Evolutionary conservation across 2,797 vertebrate genomes (phyloP), one percentile per base, ranked within the genome.

Genomic region (Scarus forsteni): DNA sequence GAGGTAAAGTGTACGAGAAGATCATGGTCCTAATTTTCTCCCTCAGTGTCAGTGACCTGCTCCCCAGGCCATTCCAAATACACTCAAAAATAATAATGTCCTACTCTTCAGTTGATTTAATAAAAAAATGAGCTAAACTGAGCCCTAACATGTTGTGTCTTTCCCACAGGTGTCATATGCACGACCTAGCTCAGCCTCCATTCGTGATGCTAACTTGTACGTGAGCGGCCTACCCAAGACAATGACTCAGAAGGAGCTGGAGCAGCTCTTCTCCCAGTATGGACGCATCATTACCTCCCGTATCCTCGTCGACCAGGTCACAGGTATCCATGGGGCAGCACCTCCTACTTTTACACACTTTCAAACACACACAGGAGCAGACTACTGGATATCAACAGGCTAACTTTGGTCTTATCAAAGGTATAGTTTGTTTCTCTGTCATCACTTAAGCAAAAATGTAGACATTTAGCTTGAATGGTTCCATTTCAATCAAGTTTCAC

Each of bases 231-330:
- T 99, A 91, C 98, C 98, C 70, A 99, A 99, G 94, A 98, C 97
- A 59, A 99, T 99, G 98, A 98, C 97, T 91, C 98, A 99, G 94
- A 99, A 99, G 90, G 98, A 99, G 81, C 94, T 99, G 90, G 98
- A 99, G 91, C 98, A 99, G 92, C 96, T 99, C 83, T 99, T 99
- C 93, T 99, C 98, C 71, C 98, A 99, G 94, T 99, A 99, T 7
- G 98, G 98, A 84, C 98, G 98, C 86, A 99, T 99, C 94, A 99
- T 99, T 95, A 99, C 98, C 92, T 99, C 98, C 85, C 96, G 98
- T 87, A 99, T 99, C 96, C 97, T 99, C 84, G 97, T 99, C 87
- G 98, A 99, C 96, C 98, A 99, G 97, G 98, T 99, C 94, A 99
- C 98, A 98, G 98, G 97, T 99, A 95, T 95, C 91, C 88, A 90